Conservation (phyloP, 1,140 invertebrate genomes). For the Bradysia coprophila region DNA sequence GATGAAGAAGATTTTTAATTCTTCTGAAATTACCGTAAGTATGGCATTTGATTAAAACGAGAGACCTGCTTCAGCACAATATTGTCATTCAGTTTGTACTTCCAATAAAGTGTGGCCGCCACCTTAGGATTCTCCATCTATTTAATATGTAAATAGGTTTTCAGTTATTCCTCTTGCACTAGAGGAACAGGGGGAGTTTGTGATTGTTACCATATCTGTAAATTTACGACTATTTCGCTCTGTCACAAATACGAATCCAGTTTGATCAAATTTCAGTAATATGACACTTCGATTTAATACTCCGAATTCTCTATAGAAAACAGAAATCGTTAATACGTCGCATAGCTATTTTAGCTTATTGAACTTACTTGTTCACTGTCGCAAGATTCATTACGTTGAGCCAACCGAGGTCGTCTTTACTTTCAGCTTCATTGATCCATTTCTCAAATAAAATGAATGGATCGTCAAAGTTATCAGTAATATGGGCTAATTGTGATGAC, state of each 20-base stretch:
- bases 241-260: conserved; percentile 13
- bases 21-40: not conserved
- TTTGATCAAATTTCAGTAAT: conserved; percentile 13
- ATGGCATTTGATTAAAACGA: not conserved
- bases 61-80: conserved; percentile 11
- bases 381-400: too few relatives aligned
- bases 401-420: too few relatives aligned
- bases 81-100: conserved; percentile 1
- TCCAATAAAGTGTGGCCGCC: conserved; percentile 9
- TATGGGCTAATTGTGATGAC: too few relatives aligned
- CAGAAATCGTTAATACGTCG: too few relatives aligned
- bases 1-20: not conserved
- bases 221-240: conserved; percentile 15
- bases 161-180: too few relatives aligned
- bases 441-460: too few relatives aligned
- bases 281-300: conserved; percentile 16
- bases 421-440: too few relatives aligned
- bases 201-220: conserved; percentile 8
- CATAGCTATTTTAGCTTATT: too few relatives aligned
- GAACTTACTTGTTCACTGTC: too few relatives aligned
- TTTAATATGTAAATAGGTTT: not conserved
- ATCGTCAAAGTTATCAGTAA: too few relatives aligned
- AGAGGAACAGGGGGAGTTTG: not conserved
- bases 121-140: conserved; percentile 10
- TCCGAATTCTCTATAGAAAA: too few relatives aligned